Conservation (phyloP, 2,888 invertebrate genomes). For the Leptopilina myrica region DNA sequence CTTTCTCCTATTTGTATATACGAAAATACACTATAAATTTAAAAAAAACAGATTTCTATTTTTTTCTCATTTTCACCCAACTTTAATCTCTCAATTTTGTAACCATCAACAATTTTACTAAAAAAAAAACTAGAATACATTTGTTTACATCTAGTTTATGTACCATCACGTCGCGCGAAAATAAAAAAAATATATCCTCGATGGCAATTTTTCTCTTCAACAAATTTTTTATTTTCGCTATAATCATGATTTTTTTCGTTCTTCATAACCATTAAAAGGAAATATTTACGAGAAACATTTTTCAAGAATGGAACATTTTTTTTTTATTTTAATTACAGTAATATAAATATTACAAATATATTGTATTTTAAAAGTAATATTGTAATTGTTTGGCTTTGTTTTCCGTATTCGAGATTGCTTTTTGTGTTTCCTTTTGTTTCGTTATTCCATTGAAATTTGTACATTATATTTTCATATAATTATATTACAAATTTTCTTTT, state of each 20-base stretch:
- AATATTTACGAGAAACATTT: background rate
- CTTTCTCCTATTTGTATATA: background rate
- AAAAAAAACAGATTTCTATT: background rate
- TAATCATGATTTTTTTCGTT: constrained; percentile 12
- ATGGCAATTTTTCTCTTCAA: constrained; percentile 11
- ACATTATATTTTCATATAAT: no score
- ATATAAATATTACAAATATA: no score
- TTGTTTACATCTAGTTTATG: constrained; percentile 36
- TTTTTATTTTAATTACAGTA: no score
- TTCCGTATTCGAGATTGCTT: no score
- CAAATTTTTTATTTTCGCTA: background rate
- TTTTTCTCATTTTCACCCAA: background rate
- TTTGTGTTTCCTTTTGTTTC: no score
- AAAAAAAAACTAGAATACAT: constrained; percentile 9
- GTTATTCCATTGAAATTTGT: no score
- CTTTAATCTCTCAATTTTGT: constrained; percentile 17
- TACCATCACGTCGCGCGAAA: background rate
- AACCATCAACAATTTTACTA: background rate
- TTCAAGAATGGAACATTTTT: no score
- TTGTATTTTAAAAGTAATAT: no score
- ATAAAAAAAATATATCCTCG: no score
- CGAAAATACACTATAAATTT: no score
- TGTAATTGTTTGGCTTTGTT: no score
- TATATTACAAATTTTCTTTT: no score
- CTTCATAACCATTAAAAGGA: constrained; percentile 4